These are phyloP conservation scores for Pogona vitticeps DNA, from an alignment of 2,113 vertebrate species.

Conservation along the genomic window DNA sequence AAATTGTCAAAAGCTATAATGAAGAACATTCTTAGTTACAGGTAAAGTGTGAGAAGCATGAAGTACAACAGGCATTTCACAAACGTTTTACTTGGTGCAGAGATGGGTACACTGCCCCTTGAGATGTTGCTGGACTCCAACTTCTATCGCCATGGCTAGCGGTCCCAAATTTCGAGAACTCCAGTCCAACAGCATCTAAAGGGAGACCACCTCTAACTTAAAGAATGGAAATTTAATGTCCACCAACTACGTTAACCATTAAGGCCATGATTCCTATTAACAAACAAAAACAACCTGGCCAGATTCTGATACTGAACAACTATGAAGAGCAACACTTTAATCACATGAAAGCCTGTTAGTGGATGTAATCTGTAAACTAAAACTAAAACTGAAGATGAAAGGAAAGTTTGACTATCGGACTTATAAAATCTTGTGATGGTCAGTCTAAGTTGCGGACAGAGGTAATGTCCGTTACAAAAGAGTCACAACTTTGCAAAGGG, in stretches of 20 bases:
- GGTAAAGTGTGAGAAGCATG: conserved; percentile 44
- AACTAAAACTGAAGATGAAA: neutral
- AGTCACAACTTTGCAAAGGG: neutral
- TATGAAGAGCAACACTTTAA: neutral
- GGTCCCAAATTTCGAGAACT: neutral
- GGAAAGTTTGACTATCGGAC: neutral
- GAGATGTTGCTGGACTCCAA: neutral
- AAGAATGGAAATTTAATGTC: neutral
- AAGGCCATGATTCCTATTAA: neutral
- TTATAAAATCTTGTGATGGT: neutral
- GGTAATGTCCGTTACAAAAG: neutral
- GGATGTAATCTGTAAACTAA: neutral
- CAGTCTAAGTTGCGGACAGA: neutral
- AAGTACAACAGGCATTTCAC: neutral
- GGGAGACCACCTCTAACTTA: neutral
- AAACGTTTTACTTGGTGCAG: neutral
- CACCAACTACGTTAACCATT: neutral
- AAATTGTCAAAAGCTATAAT: conserved; percentile 94
- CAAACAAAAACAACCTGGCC: neutral
- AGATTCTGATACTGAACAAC: neutral
- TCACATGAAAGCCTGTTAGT: neutral
- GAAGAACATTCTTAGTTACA: conserved; percentile 53
- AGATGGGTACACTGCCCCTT: neutral
- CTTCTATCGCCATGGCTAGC: neutral
- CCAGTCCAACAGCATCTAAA: neutral